These are phyloP conservation scores for Entomobrya multifasciata DNA, from an alignment of 2,888 invertebrate species.

Conservation along the genomic window DNA sequence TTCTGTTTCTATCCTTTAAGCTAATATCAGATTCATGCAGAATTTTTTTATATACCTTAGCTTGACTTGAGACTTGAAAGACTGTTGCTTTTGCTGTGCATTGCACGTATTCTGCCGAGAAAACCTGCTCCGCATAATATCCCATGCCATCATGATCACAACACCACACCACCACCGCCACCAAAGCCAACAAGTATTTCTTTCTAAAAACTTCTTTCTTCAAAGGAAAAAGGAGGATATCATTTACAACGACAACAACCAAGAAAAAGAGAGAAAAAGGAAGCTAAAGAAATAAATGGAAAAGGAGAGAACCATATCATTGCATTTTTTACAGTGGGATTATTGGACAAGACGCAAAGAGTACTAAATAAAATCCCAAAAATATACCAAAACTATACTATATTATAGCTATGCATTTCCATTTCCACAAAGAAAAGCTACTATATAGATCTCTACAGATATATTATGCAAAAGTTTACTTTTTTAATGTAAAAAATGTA, in stretches of 20 bases:
- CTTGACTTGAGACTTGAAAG: not conserved
- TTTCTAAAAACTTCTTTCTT: not conserved
- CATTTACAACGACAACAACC: slow-evolving; percentile 5
- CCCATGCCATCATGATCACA: slow-evolving; percentile 7
- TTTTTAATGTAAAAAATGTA: not conserved
- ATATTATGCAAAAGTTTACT: not conserved
- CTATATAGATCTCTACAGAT: no score
- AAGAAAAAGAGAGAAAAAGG: not conserved
- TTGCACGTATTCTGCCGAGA: slow-evolving; percentile 30
- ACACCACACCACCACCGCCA: slow-evolving; percentile 25
- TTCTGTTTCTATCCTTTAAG: slow-evolving; percentile 6
- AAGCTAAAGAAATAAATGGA: not conserved
- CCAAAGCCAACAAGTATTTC: slow-evolving; percentile 48
- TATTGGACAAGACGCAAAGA: not conserved
- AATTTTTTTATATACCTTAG: not conserved
- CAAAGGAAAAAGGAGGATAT: slow-evolving; percentile 46
- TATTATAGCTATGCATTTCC: no score
- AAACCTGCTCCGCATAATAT: slow-evolving; percentile 46
- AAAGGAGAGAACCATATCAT: not conserved
- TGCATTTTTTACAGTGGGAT: not conserved
- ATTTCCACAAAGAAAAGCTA: no score
- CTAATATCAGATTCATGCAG: slow-evolving; percentile 48
- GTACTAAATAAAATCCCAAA: not conserved
- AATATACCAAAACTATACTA: no score
- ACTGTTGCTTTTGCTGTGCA: slow-evolving; percentile 50